Conservation (phyloP, 2,888 invertebrate genomes). For the Pollenia amentaria region DNA sequence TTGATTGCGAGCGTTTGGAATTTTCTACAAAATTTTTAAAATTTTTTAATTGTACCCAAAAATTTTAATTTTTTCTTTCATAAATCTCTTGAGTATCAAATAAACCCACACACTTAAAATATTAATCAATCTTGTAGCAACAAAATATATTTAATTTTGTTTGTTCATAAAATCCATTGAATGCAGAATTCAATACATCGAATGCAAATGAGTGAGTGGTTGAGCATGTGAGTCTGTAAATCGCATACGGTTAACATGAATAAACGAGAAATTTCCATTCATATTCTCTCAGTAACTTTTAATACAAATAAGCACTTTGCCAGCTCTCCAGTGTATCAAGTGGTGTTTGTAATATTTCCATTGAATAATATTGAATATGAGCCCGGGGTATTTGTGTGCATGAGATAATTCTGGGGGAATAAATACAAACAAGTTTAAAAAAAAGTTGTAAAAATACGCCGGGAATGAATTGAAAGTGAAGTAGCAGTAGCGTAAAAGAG, state of each 20-base stretch:
- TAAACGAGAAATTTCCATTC: constrained; percentile 44
- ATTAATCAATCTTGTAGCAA: constrained; percentile 46
- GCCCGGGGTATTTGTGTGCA: constrained; percentile 60
- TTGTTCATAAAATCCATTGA: constrained; percentile 20
- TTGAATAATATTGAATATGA: constrained; percentile 71
- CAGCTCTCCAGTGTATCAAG: constrained; percentile 56
- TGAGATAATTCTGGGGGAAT: constrained; percentile 50
- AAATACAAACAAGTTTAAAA: constrained; percentile 27
- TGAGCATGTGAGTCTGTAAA: constrained; percentile 7
- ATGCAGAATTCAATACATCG: constrained; percentile 34
- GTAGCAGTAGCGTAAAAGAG: neutral
- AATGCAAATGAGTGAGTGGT: neutral
- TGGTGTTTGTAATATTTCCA: constrained; percentile 53
- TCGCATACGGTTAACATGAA: constrained; percentile 41
- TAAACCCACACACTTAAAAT: constrained; percentile 15
- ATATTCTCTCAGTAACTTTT: constrained; percentile 49
- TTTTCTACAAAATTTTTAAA: too few relatives aligned
- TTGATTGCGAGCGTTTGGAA: too few relatives aligned
- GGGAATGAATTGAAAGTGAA: constrained; percentile 61
- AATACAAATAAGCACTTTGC: constrained; percentile 57
- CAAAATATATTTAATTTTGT: neutral
- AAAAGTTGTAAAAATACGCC: constrained; percentile 14
- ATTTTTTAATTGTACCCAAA: too few relatives aligned
- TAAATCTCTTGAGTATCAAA: neutral
- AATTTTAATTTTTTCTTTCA: neutral